A percentile compares a stretch with the other conserved stretches of the same genome.
These are phyloP conservation scores for Miichthys miiuy DNA, from an alignment of 2,797 vertebrate species.

Conservation along the genomic window DNA sequence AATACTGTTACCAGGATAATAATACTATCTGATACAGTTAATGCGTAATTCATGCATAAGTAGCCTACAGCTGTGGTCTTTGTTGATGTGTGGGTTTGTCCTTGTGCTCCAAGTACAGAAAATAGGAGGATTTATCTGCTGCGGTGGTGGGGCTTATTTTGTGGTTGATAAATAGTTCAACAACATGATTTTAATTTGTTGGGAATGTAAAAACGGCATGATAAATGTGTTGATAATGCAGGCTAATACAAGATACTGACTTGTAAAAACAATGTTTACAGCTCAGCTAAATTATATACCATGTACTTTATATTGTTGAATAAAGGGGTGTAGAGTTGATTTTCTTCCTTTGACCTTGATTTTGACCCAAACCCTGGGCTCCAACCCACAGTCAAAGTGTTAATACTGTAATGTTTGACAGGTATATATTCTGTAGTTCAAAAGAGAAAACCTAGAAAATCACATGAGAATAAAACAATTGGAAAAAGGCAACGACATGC, in stretches of 20 bases:
- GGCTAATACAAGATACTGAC: neutral
- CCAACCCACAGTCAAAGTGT: neutral
- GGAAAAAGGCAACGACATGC: neutral
- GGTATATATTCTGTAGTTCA: neutral
- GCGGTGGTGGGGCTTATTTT: neutral
- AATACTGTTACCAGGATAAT: neutral
- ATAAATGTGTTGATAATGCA: neutral
- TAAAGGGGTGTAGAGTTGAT: neutral
- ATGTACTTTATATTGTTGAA: neutral
- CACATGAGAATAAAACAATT: neutral
- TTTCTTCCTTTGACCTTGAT: neutral
- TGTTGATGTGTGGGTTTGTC: constrained; percentile 6
- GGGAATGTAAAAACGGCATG: neutral
- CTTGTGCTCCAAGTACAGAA: neutral
- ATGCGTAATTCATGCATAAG: neutral
- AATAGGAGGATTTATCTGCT: neutral
- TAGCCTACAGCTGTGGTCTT: neutral
- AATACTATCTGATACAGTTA: neutral
- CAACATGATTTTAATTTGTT: neutral
- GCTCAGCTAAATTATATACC: neutral
- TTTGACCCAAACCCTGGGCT: neutral
- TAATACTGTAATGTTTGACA: neutral
- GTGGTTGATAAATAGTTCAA: constrained; percentile 1
- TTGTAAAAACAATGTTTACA: neutral
- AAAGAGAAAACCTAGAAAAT: too few species aligned